Percentiles rank a stretch among this genome's conserved stretches.
Evolutionary conservation across 2,888 invertebrate species (phyloP).

Genomic region (Phyllotreta cruciferae): DNA sequence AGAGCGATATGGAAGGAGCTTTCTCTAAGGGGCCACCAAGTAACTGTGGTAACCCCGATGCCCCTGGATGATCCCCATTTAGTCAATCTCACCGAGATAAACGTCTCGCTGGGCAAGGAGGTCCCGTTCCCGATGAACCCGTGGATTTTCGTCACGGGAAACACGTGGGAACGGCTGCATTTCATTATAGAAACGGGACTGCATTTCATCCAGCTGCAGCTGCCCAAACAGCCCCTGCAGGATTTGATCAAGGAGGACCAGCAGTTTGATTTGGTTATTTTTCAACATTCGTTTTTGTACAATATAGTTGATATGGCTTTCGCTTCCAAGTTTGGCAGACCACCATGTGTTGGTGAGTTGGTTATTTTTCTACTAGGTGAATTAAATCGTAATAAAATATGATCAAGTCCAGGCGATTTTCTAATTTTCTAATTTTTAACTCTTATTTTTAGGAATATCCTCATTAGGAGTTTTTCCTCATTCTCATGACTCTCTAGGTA

Average conservation of each 20-base stretch:
- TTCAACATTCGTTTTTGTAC: constrained; percentile 9
- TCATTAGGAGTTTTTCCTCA: constrained; percentile 40
- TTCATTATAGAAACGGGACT: background rate
- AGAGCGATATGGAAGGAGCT: constrained; percentile 45
- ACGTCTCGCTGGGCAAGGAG: constrained; percentile 2
- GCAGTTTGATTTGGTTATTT: constrained; percentile 12
- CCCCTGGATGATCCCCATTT: constrained; percentile 27
- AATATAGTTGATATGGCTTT: constrained; percentile 1
- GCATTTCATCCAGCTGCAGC: background rate
- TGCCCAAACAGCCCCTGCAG: background rate
- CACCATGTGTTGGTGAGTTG: constrained; percentile 12
- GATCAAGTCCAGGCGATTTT: background rate
- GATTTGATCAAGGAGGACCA: background rate
- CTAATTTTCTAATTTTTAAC: background rate
- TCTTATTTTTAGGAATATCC: constrained; percentile 37
- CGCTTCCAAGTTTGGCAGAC: background rate
- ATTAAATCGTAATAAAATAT: too few species aligned
- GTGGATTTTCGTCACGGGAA: background rate
- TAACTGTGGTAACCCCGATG: constrained; percentile 38
- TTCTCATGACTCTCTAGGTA: constrained; percentile 44
- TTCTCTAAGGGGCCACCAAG: constrained; percentile 44
- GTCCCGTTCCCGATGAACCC: background rate
- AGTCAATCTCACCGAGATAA: constrained; percentile 30
- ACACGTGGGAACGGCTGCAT: background rate
- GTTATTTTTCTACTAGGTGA: background rate